Percentiles rank a stretch among this genome's conserved stretches.
These are phyloP conservation scores for Noctua pronuba DNA, from an alignment of 2,888 invertebrate genomes.

Conservation along the genomic window DNA sequence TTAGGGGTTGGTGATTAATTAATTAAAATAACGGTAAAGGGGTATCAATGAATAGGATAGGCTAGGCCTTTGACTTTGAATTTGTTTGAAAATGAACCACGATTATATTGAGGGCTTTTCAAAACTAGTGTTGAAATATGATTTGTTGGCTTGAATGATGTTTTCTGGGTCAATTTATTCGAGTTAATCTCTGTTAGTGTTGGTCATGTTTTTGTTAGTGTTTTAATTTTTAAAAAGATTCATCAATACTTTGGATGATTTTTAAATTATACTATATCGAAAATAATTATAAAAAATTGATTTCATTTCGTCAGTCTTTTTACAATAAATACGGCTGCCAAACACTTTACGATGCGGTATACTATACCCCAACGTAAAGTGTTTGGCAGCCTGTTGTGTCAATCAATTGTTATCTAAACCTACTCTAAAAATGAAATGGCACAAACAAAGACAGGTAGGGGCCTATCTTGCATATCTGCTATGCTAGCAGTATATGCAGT, in stretches of 20 bases:
- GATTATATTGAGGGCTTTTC: constrained; percentile 49
- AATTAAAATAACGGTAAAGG: constrained; percentile 73
- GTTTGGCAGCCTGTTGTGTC: no score
- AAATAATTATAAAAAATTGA: neutral
- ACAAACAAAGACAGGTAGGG: no score
- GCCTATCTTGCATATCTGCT: no score
- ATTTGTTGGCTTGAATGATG: constrained; percentile 44
- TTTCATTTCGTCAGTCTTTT: neutral
- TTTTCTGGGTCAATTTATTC: constrained; percentile 19
- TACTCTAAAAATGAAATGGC: neutral
- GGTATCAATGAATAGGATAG: constrained; percentile 58
- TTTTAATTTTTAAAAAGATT: neutral
- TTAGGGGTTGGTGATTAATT: constrained; percentile 75
- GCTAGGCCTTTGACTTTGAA: constrained; percentile 43
- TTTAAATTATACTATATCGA: neutral
- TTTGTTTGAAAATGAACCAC: constrained; percentile 40
- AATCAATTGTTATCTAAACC: neutral
- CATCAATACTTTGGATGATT: neutral
- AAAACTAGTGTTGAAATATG: constrained; percentile 53
- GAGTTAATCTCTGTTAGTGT: neutral
- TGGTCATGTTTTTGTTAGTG: neutral
- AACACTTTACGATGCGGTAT: neutral
- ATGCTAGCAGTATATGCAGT: neutral
- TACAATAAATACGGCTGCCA: neutral
- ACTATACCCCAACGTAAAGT: no score